Percentiles rank a stretch among this genome's conserved stretches.
These are phyloP conservation scores for Pampusana beccarii DNA, from an alignment of 2,113 vertebrate species.

Conservation along the genomic window DNA sequence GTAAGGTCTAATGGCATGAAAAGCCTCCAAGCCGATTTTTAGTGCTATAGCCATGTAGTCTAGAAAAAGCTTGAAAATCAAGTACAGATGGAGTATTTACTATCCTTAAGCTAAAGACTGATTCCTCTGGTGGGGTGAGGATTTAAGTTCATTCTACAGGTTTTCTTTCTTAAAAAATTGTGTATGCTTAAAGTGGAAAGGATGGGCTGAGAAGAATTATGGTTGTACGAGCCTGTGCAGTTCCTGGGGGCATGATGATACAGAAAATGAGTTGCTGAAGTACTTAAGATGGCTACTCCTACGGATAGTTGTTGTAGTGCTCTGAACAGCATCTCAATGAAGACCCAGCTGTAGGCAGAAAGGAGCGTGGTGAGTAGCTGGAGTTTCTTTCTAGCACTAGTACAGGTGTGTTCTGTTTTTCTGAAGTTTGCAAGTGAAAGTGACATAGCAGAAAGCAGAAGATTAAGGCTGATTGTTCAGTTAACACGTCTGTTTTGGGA, in stretches of 20 bases:
- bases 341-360: neutral
- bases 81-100: neutral
- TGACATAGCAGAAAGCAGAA: neutral
- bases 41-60: neutral
- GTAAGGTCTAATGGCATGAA: neutral
- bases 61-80: neutral
- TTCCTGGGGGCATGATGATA: neutral
- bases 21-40: neutral
- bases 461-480: neutral
- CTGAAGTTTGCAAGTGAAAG: neutral
- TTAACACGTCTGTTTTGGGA: neutral
- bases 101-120: neutral
- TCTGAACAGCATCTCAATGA: neutral
- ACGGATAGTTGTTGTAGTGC: neutral
- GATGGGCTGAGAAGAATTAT: neutral
- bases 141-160: neutral
- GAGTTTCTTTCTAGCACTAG: neutral
- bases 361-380: neutral
- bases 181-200: neutral
- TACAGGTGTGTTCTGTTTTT: neutral
- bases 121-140: neutral
- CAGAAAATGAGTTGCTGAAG: neutral
- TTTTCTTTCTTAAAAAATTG: neutral
- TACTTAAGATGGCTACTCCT: neutral
- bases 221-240: neutral